These are phyloP conservation scores for Scaptomyza pallida DNA, from an alignment of 1,140 invertebrate species.

Conservation along the genomic window DNA sequence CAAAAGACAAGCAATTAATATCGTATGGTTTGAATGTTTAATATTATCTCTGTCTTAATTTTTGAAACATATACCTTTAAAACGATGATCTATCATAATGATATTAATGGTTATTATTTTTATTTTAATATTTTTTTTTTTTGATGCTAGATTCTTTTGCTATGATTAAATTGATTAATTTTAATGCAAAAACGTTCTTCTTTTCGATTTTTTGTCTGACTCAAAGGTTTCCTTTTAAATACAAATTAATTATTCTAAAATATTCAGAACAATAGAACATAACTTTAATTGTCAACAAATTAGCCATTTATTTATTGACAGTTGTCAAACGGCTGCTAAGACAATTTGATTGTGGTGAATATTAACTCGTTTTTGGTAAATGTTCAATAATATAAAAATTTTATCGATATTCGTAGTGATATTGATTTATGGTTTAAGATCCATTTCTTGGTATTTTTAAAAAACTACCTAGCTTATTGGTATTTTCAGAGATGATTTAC, in stretches of 20 bases:
- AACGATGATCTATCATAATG: conserved; percentile 45
- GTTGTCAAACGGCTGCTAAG: background rate
- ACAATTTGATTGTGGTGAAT: background rate
- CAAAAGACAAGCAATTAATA: conserved; percentile 2
- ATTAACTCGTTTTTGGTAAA: too few species aligned
- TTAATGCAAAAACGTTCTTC: background rate
- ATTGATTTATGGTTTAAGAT: too few species aligned
- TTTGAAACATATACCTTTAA: conserved; percentile 48
- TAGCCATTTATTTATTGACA: conserved; percentile 7
- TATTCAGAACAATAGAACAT: conserved; percentile 28
- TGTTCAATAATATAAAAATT: too few species aligned
- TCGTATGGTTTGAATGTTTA: background rate
- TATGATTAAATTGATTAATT: background rate
- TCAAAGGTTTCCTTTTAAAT: background rate
- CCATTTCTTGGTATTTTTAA: background rate
- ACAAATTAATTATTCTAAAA: conserved; percentile 15
- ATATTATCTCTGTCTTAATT: conserved; percentile 11
- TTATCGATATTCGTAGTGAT: too few species aligned
- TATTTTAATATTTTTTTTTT: background rate
- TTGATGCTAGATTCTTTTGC: background rate
- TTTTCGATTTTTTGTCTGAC: background rate
- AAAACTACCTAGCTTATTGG: background rate
- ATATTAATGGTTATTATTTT: too few species aligned
- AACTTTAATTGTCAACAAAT: conserved; percentile 38
- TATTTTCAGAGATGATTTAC: conserved; percentile 68